Conservation (phyloP, 2,888 invertebrate genomes). For the Dioctria rufipes region DNA sequence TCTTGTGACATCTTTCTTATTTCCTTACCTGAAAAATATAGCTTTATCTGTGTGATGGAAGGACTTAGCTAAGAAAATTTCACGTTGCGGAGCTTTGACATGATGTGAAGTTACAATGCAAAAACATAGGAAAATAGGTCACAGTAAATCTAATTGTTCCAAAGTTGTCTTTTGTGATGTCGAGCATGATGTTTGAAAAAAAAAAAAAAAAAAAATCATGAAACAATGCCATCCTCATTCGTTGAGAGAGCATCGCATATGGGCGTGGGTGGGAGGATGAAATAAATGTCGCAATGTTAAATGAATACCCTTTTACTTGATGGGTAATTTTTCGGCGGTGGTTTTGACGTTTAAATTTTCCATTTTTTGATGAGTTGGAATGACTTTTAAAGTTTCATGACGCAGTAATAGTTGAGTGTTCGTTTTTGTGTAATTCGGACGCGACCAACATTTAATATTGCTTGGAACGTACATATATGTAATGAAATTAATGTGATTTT, state of each 20-base stretch:
- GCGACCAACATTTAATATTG: no score
- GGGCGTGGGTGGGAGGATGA: not conserved
- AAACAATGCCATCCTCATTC: no score
- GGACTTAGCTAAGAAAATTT: slow-evolving; percentile 5
- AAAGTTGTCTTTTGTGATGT: not conserved
- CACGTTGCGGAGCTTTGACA: slow-evolving; percentile 2
- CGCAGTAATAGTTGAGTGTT: no score
- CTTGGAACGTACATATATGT: no score
- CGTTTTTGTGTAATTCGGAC: no score
- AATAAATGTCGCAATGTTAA: not conserved
- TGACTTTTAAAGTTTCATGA: no score
- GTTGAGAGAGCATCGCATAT: no score
- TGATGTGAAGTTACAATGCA: slow-evolving; percentile 3
- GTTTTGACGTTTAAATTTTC: no score
- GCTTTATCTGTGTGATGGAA: slow-evolving; percentile 22
- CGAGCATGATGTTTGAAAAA: not conserved
- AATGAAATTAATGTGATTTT: no score
- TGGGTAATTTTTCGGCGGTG: no score
- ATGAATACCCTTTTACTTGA: not conserved
- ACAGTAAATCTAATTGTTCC: slow-evolving; percentile 17
- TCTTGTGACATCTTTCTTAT: slow-evolving; percentile 38
- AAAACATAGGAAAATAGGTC: slow-evolving; percentile 5
- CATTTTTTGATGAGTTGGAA: no score
- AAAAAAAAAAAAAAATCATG: not conserved
- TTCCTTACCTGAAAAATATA: slow-evolving; percentile 31